phyloP scores from a whole-genome alignment of 2,888 invertebrate genomes.

The Heliconius erato region DNA sequence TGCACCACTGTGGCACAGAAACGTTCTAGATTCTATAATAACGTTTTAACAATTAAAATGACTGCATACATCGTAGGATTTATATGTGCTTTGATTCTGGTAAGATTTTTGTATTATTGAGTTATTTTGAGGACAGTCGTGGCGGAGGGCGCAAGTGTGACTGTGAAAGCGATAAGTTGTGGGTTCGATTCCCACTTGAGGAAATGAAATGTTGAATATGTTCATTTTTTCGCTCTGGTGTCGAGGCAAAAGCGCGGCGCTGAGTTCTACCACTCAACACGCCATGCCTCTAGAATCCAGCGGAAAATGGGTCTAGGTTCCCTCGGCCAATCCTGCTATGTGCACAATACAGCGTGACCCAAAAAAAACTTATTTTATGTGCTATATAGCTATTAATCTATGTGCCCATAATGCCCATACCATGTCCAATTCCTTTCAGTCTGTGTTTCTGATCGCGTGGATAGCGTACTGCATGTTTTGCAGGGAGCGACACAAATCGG shows the following conservation, averaged over 20 bases:
- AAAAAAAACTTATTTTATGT: background rate
- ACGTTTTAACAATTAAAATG: slow-evolving; percentile 64
- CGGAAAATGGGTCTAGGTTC: no score
- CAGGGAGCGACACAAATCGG: slow-evolving; percentile 74
- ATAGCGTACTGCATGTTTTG: slow-evolving; percentile 80
- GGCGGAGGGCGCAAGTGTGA: no score
- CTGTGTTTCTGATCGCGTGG: slow-evolving; percentile 71
- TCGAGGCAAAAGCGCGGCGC: no score
- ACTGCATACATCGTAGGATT: slow-evolving; percentile 72
- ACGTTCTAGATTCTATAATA: slow-evolving; percentile 50
- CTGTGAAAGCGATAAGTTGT: no score
- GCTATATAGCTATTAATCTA: background rate
- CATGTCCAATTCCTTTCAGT: slow-evolving; percentile 61
- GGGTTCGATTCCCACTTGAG: no score
- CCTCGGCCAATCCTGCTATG: no score
- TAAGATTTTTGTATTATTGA: slow-evolving; percentile 59
- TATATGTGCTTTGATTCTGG: slow-evolving; percentile 74
- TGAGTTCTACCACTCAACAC: no score
- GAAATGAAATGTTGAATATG: no score
- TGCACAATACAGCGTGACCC: no score
- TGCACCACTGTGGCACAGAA: slow-evolving; percentile 64
- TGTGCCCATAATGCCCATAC: background rate
- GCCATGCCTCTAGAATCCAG: no score
- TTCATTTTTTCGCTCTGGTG: no score
- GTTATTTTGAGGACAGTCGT: no score